Evolutionary conservation across 2,113 vertebrate species (phyloP), one percentile per base, ranked within the genome.

Genomic region (Penelope pileata): DNA sequence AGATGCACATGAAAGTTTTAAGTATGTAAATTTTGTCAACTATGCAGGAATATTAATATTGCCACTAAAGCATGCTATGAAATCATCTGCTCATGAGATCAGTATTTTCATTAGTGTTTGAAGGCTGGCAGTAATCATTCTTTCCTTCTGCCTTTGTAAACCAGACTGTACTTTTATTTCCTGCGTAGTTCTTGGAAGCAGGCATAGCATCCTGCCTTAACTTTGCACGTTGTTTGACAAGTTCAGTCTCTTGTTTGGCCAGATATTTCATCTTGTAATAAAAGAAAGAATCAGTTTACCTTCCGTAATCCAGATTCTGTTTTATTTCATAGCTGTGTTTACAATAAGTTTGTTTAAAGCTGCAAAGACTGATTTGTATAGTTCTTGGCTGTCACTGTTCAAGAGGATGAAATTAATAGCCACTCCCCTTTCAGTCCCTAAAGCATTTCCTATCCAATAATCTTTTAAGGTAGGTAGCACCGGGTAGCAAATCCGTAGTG

Each of bases 311-410:
- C 70, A 77, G 64, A 78, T 93, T 86, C 92, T 96, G 94, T 24
- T 74, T 96, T 95, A 56, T 96, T 92, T 96, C 93, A 86, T 38
- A 19, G 47, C 5, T 90, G 50, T 63, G 40, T 81, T 89, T 89
- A 79, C 58, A 75, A 32, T n/a, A 67, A 83, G 54, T 90, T 96
- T 92, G 83, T 84, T 92, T 95, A 93, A 94, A 82, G 50, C 73
- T 69, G 60, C 68, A 73, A 88, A 93, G 83, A 63, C 45, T 10
- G 6, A 48, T 82, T 70, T 91, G 56, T 87, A 2, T 40, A 38
- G 89, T 42, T 90, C 78, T 84, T 82, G 64, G 47, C 47, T 92
- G 86, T 94, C 83, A 62, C 16, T 66, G 17, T 79, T 76, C 53
- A 87, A 87, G 85, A 83, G 70, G 51, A 59, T 78, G 40, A 83